These are phyloP conservation scores for Grammomys dolichurus DNA, from an alignment of 2,113 vertebrate species.

Conservation along the genomic window DNA sequence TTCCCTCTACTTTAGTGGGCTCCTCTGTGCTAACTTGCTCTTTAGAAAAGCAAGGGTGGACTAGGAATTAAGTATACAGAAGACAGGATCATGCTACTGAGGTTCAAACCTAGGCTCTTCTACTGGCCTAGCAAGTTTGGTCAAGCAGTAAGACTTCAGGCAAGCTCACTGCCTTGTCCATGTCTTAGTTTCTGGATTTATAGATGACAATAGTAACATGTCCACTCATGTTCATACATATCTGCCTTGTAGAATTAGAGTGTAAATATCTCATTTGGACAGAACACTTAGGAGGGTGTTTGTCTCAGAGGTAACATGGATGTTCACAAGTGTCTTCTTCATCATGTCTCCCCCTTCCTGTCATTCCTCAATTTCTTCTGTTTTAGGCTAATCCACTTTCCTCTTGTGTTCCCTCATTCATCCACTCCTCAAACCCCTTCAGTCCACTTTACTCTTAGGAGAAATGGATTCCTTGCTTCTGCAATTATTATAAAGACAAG, in stretches of 20 bases:
- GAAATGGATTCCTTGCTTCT: neutral
- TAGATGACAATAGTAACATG: neutral
- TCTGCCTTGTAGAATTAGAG: neutral
- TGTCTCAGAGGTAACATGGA: neutral
- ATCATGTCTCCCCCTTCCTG: neutral
- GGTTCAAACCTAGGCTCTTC: neutral
- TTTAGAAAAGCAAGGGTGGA: neutral
- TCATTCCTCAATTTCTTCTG: neutral
- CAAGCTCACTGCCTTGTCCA: neutral
- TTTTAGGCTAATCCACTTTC: neutral
- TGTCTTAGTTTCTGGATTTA: neutral
- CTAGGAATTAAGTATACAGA: neutral
- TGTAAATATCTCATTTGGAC: neutral
- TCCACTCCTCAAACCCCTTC: neutral
- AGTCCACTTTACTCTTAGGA: neutral
- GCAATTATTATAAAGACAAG: neutral
- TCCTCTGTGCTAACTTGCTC: constrained; percentile 24
- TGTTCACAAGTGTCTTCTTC: neutral
- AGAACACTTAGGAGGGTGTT: neutral
- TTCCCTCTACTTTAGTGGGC: neutral
- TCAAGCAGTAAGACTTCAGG: neutral
- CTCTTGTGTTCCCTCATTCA: neutral
- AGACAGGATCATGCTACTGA: neutral
- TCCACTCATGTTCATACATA: neutral
- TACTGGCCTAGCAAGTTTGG: neutral